Evolutionary conservation across 2,113 vertebrate species (phyloP).

Genomic region (Chelonoidis abingdonii): DNA sequence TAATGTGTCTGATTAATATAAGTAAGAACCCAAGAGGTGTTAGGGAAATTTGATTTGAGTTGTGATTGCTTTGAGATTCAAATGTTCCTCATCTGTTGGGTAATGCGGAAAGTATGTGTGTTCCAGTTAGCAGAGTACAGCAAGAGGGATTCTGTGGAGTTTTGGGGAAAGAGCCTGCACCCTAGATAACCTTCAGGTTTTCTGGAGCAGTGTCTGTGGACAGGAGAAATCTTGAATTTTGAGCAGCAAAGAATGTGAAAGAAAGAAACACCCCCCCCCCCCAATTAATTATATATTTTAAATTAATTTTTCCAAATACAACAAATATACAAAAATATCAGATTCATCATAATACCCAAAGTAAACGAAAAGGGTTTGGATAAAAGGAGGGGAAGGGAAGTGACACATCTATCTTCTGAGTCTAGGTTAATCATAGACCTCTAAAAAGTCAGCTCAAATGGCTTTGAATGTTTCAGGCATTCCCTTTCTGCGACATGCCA

Average conservation of each 20-base stretch:
- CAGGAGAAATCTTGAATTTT: neutral
- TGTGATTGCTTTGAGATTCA: constrained; percentile 55
- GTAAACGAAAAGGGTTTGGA: neutral
- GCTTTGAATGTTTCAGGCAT: neutral
- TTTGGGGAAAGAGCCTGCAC: neutral
- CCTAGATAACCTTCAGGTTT: constrained; percentile 30
- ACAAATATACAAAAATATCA: neutral
- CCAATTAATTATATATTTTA: neutral
- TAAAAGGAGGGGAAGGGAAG: neutral
- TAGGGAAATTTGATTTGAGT: constrained; percentile 51
- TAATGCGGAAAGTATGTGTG: neutral
- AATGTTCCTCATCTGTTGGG: neutral
- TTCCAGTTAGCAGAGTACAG: neutral
- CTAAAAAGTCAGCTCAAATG: neutral
- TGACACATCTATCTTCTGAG: neutral
- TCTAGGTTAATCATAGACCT: neutral
- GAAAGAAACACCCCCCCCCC: too few relatives aligned
- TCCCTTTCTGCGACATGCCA: neutral
- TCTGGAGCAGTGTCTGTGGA: neutral
- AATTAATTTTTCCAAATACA: neutral
- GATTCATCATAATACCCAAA: neutral
- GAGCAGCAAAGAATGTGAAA: neutral
- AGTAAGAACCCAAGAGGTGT: constrained; percentile 45
- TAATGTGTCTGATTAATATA: constrained; percentile 59
- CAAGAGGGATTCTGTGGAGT: neutral